Base-by-base conservation (phyloP, 2,113 vertebrate genomes). In the Cardinalis cardinalis region DNA sequence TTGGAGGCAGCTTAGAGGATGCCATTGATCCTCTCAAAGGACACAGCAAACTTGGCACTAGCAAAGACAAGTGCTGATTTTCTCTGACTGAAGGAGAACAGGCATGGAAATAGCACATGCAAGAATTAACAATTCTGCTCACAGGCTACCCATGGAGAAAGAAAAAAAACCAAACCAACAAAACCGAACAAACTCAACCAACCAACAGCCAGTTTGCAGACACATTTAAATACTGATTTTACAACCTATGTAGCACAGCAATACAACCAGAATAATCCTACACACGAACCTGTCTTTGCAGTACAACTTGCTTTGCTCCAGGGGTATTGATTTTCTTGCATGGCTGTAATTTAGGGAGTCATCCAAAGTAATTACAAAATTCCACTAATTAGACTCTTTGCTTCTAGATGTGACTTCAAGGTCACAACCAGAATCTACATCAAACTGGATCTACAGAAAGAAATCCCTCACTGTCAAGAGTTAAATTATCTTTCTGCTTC, bases 351-450 rank as follows among this genome's bases (percentile, higher is more conserved):
- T 95, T 73, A 75, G 24, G 18, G 19, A 93, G 58, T 79, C 59
- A 71, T 38, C 65, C 34, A 46, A 82, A 85, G 43, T 38, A 81
- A 65, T 95, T 81, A 91, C 18, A 52, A 28, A 55, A 77, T 49
- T 46, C 76, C 52, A 65, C 34, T 88, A 74, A 95, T 77, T 87
- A 90, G 53, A 53, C 26, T 68, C n/a, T 60, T 89, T 74, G 25
- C 53, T 78, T 87, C 63, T 70, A 84, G 34, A 58, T 84, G 52
- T 28, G 79, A 83, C 73, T 93, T 87, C 89, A 94, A 94, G 93
- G 92, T 93, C 65, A 74, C 14, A 93, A n/a, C 16, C 29, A 80
- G 80, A 89, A 87, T 38, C 55, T 56, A 61, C 15, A 87, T 73
- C 69, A 79, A 91, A 82, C 23, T 70, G 23, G 40, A 90, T 38